Evolutionary conservation across 2,797 vertebrate species (phyloP).

Genomic region (Loriculus beryllinus): DNA sequence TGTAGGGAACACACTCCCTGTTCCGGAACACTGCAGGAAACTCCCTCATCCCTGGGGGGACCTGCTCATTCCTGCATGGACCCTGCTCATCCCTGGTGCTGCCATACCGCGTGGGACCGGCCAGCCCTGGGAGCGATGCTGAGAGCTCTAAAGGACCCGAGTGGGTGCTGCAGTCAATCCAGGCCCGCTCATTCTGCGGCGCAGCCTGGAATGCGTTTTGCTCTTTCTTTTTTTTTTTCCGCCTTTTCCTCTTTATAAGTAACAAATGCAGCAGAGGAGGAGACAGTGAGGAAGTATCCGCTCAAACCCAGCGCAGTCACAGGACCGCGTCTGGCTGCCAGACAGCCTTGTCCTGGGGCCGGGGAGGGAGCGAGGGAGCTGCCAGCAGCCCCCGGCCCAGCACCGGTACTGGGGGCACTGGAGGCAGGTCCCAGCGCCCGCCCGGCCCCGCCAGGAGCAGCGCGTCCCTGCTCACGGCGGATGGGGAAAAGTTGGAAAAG

Average conservation of each 20-base stretch:
- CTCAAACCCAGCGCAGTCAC: slow-evolving; percentile 6
- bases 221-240: background rate
- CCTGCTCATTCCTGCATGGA: fast-evolving
- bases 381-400: background rate
- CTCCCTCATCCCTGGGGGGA: fast-evolving
- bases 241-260: slow-evolving; percentile 37
- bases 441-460: background rate
- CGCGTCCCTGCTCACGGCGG: fast-evolving
- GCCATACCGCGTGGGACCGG: fast-evolving
- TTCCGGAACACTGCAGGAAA: fast-evolving
- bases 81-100: background rate
- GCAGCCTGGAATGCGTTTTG: slow-evolving; percentile 28
- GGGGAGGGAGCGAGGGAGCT: background rate
- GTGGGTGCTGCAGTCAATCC: background rate
- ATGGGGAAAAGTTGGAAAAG: slow-evolving; percentile 31
- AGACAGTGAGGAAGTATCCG: slow-evolving; percentile 32
- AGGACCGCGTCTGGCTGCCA: slow-evolving; percentile 55
- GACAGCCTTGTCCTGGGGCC: background rate
- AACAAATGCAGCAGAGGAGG: slow-evolving; percentile 63
- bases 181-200: background rate
- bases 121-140: fast-evolving
- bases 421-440: background rate
- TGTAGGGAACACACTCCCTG: fast-evolving
- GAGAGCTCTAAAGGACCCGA: background rate
- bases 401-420: background rate